Base-by-base conservation (phyloP, 2,888 invertebrate species). In the Hofmannophila pseudospretella region DNA sequence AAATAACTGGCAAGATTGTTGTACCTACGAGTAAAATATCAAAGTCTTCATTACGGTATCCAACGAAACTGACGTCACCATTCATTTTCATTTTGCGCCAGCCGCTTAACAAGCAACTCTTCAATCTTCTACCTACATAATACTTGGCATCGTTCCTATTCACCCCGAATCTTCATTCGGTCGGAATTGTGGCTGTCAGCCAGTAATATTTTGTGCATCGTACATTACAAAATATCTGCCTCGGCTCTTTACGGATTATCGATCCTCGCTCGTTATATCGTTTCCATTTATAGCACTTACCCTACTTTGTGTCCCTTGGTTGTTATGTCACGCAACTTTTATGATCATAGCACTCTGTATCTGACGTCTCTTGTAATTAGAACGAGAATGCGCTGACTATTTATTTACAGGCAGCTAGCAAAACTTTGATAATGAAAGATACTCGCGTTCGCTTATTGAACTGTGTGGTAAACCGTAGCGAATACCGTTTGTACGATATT, bases 81-180 rank as follows among this genome's bases (percentile, higher is more conserved):
- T 54, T 50, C 50, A 53, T 64, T 60, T 62, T 54, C 49, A 57
- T 58, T 64, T 49, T 46, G 46, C 47, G 47, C 46, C 51, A 49
- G 56, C 46, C 50, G 65, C 67, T 58, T 75, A 74, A 64, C 70
- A 72, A 72, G 68, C 62, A 58, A 63, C 60, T 65, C 61, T 70
- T 71, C 59, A 66, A 67, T 68, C 61, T 67, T 66, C 47, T 50
- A 55, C 54, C 63, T 67, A 67, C 59, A 58, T 73, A 74, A 72
- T 69, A 72, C 57, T 80, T 81, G 80, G 79, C 79, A 78, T 69
- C 66, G 67, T 56, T 71, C 64, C 66, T 44, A 58, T 44, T 48
- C 48, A 48, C 46, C 49, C 54, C 51, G 47, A 62, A 60, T 68
- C 59, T 66, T 67, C 62, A 64, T 69, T 64, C 47, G 54, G 36